Base-by-base conservation (phyloP, 2,797 vertebrate genomes). In the Brachyalestes nurse region DNA sequence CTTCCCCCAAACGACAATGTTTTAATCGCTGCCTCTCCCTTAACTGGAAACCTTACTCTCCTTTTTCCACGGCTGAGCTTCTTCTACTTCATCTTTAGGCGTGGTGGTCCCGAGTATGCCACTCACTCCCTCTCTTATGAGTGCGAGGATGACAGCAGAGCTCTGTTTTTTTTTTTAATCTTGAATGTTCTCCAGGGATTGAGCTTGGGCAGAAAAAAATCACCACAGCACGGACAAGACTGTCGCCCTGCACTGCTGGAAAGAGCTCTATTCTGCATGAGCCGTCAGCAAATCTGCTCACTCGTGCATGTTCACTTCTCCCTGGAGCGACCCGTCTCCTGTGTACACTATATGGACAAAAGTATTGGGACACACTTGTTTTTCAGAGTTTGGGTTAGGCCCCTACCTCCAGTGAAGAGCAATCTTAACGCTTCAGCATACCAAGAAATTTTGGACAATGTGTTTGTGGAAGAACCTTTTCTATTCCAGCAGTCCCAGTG, bases 281-380 rank as follows among this genome's bases (percentile, higher is more conserved):
- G 65, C 75, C 25, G 40, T 78, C 78, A 78, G 76, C 82, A 83
- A 7, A 60, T 65, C 40, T 14, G 34, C 72, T 45, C 75, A 49
- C 72, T 67, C 53, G 42, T 17, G 75, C 47, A 60, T 6, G 23
- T 45, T 62, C 71, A 70, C 80, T 55, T 79, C 82, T 74, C 49
- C 67, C 78, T 55, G 49, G 34, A 12, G 53, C 25, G 47, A 19
- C 61, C 61, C 78, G 28, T 28, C 28, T 28, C 28, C 28, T 28
- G 28, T 28, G 1, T 28, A 23, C 42, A 28, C 47, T 51, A 53
- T 45, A 45, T 45, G 42, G 42, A 45, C 28, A 28, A 28, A 28
- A 28, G 28, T 28, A 28, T 28, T 28, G 28, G 28, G 28, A 28
- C 28, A 28, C 28, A 28, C 28, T 28, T 28, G 28, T 28, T 28